A percentile compares a stretch with the other conserved stretches of the same genome.
Conservation (phyloP, 2,888 invertebrate genomes). For the Hedychridium roseum region DNA sequence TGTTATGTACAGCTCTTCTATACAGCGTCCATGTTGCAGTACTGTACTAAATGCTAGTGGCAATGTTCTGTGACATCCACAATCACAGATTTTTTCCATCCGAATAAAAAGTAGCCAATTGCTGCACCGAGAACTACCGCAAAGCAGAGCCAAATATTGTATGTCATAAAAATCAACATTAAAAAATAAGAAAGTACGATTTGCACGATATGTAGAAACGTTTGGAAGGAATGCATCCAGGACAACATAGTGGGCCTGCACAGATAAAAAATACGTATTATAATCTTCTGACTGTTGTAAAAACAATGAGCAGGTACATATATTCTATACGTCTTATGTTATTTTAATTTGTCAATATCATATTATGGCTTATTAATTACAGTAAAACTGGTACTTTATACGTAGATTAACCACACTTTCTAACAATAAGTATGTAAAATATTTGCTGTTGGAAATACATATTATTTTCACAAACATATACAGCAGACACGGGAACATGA, state of each 20-base stretch:
- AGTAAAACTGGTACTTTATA: too few species aligned
- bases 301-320: too few species aligned
- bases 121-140: conserved; percentile 90
- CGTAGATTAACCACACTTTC: too few species aligned
- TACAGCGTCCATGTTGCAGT: conserved; percentile 2
- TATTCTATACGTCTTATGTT: too few species aligned
- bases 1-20: conserved; percentile 15
- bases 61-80: conserved; percentile 96
- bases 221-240: conserved; percentile 84
- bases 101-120: conserved; percentile 92
- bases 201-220: conserved; percentile 87
- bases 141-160: conserved; percentile 92
- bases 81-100: conserved; percentile 93
- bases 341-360: too few species aligned
- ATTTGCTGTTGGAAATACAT: too few species aligned
- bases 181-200: conserved; percentile 91
- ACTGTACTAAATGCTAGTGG: conserved; percentile 68
- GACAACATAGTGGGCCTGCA: conserved; percentile 86
- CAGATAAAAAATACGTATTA: conserved; percentile 41
- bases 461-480: too few species aligned
- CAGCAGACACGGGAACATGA: too few species aligned
- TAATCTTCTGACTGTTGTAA: too few species aligned
- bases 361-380: too few species aligned
- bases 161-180: conserved; percentile 98
- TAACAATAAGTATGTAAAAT: conserved; percentile 7